phyloP scores from a whole-genome alignment of 2,797 vertebrate genomes.

The Miichthys miiuy region DNA sequence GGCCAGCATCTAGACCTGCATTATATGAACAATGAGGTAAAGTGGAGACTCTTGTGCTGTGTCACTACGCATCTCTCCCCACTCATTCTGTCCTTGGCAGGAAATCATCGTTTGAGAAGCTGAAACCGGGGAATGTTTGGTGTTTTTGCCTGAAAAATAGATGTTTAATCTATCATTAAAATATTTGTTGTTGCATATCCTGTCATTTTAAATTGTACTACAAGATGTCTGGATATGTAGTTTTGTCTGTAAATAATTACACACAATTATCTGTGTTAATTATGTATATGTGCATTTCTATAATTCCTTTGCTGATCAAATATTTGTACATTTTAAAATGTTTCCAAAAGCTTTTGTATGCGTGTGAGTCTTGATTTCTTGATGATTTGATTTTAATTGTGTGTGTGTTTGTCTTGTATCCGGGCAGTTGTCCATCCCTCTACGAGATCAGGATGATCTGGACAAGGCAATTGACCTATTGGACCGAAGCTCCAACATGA shows the following conservation, averaged over 20 bases:
- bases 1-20: slow-evolving; percentile 94
- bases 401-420: slow-evolving; percentile 12
- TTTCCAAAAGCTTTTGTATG: neutral
- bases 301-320: neutral
- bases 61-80: neutral
- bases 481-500: slow-evolving; percentile 96
- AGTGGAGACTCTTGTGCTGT: neutral
- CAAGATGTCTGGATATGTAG: neutral
- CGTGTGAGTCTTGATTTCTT: neutral
- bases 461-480: slow-evolving; percentile 96
- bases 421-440: slow-evolving; percentile 92
- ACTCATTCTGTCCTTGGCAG: neutral
- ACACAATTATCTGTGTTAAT: neutral
- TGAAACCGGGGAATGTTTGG: neutral
- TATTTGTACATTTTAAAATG: neutral
- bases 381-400: neutral
- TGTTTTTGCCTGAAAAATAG: neutral
- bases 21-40: slow-evolving; percentile 98
- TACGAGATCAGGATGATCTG: slow-evolving; percentile 94
- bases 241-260: neutral
- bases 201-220: too few species aligned
- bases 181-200: too few species aligned
- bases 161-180: neutral
- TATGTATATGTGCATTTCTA: neutral
- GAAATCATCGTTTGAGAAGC: neutral